A percentile compares a stretch with the other conserved stretches of the same genome.
phyloP scores from a whole-genome alignment of 2,888 invertebrate species.

The Cantharis lateralis region DNA sequence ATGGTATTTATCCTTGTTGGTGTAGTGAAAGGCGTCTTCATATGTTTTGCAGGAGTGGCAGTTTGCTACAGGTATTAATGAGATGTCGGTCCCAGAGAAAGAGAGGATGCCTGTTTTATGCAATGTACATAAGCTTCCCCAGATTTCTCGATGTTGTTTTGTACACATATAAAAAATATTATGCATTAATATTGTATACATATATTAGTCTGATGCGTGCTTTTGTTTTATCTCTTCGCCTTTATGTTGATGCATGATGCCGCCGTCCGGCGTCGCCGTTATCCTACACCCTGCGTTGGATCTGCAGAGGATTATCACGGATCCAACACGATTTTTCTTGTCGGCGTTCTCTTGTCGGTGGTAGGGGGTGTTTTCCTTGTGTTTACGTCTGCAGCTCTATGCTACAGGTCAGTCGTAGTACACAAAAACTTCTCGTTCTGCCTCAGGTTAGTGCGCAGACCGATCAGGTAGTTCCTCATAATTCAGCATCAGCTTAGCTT shows the following conservation, averaged over 20 bases:
- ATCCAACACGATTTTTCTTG: slow-evolving; percentile 96
- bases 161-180: slow-evolving; percentile 38
- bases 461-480: slow-evolving; percentile 69
- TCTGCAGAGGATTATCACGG: slow-evolving; percentile 93
- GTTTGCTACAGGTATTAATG: slow-evolving; percentile 88
- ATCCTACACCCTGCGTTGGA: slow-evolving; percentile 50
- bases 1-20: slow-evolving; percentile 93
- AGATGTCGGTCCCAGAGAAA: slow-evolving; percentile 39
- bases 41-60: slow-evolving; percentile 93
- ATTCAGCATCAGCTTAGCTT: slow-evolving; percentile 53
- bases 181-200: slow-evolving; percentile 44
- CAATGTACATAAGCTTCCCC: slow-evolving; percentile 54
- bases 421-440: slow-evolving; percentile 98
- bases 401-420: slow-evolving; percentile 99
- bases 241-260: slow-evolving; percentile 64
- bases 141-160: slow-evolving; percentile 47
- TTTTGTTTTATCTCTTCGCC: slow-evolving; percentile 63
- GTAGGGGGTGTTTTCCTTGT: slow-evolving; percentile 99
- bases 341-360: slow-evolving; percentile 97
- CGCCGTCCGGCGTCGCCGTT: slow-evolving; percentile 43
- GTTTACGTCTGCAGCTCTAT: slow-evolving; percentile 98
- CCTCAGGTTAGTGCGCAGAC: slow-evolving; percentile 97
- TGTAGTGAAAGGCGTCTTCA: slow-evolving; percentile 92
- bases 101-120: slow-evolving; percentile 38
- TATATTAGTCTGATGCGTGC: slow-evolving; percentile 56